Conservation (phyloP, 2,113 vertebrate genomes). For the Steatornis caripensis region DNA sequence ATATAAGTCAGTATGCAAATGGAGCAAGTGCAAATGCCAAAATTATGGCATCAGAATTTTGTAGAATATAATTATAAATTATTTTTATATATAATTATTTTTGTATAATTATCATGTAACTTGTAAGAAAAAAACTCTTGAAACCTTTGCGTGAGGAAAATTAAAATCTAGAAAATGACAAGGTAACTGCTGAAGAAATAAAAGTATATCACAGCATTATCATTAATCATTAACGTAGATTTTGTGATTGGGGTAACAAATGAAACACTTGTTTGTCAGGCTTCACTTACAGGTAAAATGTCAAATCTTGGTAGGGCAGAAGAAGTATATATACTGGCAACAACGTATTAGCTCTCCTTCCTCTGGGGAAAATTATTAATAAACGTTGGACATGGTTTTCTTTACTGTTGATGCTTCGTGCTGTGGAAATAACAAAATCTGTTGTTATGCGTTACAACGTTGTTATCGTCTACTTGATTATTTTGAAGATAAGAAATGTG, state of each 20-base stretch:
- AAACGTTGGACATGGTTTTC: not conserved
- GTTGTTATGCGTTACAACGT: not conserved
- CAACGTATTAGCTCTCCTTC: not conserved
- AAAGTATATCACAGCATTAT: not conserved
- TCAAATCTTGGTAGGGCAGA: not conserved
- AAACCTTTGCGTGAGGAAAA: not conserved
- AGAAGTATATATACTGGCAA: not conserved
- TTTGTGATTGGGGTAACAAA: not conserved
- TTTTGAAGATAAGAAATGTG: not conserved
- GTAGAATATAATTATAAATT: not conserved
- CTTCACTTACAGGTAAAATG: not conserved
- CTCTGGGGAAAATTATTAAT: not conserved
- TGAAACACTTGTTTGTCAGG: not conserved
- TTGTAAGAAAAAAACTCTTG: not conserved
- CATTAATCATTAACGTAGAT: not conserved
- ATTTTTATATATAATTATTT: not conserved
- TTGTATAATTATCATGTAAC: not conserved
- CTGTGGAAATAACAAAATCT: not conserved
- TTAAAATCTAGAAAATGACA: not conserved
- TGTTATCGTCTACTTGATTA: not conserved
- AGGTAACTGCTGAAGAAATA: not conserved
- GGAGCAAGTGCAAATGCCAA: not conserved
- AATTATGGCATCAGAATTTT: not conserved
- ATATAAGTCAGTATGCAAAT: slow-evolving; percentile 12
- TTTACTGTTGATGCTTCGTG: not conserved